Percentiles rank a stretch among this genome's conserved stretches.
phyloP scores from a whole-genome alignment of 2,888 invertebrate genomes.

The Ophion ellenae region DNA sequence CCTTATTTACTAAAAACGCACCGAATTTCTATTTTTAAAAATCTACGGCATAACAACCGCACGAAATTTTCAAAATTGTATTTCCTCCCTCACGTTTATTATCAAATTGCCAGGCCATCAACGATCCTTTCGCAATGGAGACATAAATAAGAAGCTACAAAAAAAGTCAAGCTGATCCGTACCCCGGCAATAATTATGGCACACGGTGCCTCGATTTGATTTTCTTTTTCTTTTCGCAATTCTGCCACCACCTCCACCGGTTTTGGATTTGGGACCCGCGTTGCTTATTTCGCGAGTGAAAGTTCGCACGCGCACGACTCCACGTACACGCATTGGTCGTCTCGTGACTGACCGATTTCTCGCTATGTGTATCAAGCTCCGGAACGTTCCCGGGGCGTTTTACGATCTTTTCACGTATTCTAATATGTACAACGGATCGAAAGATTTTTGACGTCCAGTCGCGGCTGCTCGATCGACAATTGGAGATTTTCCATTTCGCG shows the following conservation, averaged over 20 bases:
- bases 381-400: not conserved
- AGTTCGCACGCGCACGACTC: slow-evolving; percentile 18
- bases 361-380: not conserved
- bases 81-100: not conserved
- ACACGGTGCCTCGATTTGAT: slow-evolving; percentile 24
- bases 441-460: not conserved
- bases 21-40: not conserved
- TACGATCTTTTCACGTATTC: not conserved
- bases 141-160: slow-evolving; percentile 14
- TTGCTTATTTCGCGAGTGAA: slow-evolving; percentile 39
- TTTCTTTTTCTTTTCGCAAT: slow-evolving; percentile 15
- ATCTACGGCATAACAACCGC: not conserved
- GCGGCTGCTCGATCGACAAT: not conserved
- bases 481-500: not conserved
- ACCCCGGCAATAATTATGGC: slow-evolving; percentile 38
- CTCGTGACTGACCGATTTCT: not conserved
- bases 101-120: not conserved
- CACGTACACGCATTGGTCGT: not conserved
- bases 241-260: slow-evolving; percentile 43
- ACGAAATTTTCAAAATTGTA: not conserved
- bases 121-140: not conserved
- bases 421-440: slow-evolving; percentile 15
- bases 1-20: not conserved
- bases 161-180: slow-evolving; percentile 2
- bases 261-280: slow-evolving; percentile 35